These are phyloP conservation scores for Nymphalis io DNA, from an alignment of 1,140 invertebrate genomes.

Conservation along the genomic window DNA sequence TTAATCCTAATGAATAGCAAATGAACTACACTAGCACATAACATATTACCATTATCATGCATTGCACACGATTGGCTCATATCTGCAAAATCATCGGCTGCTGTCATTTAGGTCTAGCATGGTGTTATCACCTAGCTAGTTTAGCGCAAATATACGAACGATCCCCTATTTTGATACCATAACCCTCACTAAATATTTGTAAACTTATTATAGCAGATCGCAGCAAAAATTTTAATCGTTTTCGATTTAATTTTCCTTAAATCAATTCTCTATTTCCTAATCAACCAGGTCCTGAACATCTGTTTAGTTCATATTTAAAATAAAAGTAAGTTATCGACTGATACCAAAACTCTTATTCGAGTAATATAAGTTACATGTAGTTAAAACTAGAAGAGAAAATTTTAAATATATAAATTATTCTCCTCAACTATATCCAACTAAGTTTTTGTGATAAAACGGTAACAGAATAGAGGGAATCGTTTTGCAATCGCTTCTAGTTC, in stretches of 20 bases:
- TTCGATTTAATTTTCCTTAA: background rate
- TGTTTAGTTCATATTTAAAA: background rate
- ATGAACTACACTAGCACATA: conserved; percentile 56
- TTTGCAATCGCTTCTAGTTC: conserved; percentile 68
- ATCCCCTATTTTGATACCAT: conserved; percentile 44
- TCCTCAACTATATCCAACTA: background rate
- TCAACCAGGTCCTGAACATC: background rate
- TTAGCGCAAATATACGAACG: conserved; percentile 65
- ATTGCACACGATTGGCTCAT: conserved; percentile 75
- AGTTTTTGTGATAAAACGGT: conserved; percentile 44
- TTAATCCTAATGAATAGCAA: conserved; percentile 18
- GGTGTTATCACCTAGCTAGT: conserved; percentile 72
- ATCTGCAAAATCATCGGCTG: conserved; percentile 67
- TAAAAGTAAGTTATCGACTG: too few species aligned
- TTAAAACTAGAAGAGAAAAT: background rate
- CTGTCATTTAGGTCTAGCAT: conserved; percentile 74
- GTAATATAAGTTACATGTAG: too few species aligned
- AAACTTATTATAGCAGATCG: background rate
- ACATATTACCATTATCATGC: conserved; percentile 69
- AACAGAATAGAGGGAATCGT: conserved; percentile 63
- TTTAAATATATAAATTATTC: background rate
- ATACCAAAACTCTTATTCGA: too few species aligned
- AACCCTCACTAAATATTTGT: background rate
- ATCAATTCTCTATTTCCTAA: background rate
- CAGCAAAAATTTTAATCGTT: background rate